These are phyloP conservation scores for Pimpla rufipes DNA, from an alignment of 2,888 invertebrate species.

Conservation along the genomic window DNA sequence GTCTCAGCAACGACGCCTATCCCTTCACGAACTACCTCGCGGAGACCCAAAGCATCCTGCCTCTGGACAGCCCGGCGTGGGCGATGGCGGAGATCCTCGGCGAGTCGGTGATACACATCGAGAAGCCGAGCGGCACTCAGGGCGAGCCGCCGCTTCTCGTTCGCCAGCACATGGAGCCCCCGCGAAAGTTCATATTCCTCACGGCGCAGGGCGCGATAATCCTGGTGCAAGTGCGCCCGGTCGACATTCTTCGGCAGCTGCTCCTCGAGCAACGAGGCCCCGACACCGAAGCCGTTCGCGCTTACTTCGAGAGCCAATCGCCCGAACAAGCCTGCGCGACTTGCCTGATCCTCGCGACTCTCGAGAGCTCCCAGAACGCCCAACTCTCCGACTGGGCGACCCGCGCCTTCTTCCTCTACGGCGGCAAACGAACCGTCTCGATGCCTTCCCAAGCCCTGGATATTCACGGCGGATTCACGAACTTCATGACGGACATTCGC, in stretches of 20 bases:
- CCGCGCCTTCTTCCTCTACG: slow-evolving; percentile 96
- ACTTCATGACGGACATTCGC: slow-evolving; percentile 77
- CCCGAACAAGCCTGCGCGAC: slow-evolving; percentile 96
- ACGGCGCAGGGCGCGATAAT: slow-evolving; percentile 95
- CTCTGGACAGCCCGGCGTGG: slow-evolving; percentile 96
- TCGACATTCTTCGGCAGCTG: slow-evolving; percentile 94
- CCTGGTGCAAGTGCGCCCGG: slow-evolving; percentile 93
- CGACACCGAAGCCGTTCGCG: slow-evolving; percentile 93
- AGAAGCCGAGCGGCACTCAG: slow-evolving; percentile 81
- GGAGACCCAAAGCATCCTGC: slow-evolving; percentile 92
- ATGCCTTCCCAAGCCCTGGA: slow-evolving; percentile 75
- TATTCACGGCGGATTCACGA: slow-evolving; percentile 74
- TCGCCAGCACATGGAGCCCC: slow-evolving; percentile 90
- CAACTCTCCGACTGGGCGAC: slow-evolving; percentile 95
- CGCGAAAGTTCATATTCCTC: slow-evolving; percentile 93
- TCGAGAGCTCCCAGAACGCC: slow-evolving; percentile 88
- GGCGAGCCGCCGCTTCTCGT: slow-evolving; percentile 90
- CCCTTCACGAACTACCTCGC: slow-evolving; percentile 88
- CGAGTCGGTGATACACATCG: slow-evolving; percentile 82
- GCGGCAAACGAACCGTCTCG: slow-evolving; percentile 88
- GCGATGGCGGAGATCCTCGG: slow-evolving; percentile 90
- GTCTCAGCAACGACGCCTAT: slow-evolving; percentile 91
- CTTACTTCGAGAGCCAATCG: slow-evolving; percentile 94
- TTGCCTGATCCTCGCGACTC: slow-evolving; percentile 94
- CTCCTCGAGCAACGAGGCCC: slow-evolving; percentile 94